Evolutionary conservation across 2,888 invertebrate species (phyloP).

Genomic region (Acholoe squamosa): DNA sequence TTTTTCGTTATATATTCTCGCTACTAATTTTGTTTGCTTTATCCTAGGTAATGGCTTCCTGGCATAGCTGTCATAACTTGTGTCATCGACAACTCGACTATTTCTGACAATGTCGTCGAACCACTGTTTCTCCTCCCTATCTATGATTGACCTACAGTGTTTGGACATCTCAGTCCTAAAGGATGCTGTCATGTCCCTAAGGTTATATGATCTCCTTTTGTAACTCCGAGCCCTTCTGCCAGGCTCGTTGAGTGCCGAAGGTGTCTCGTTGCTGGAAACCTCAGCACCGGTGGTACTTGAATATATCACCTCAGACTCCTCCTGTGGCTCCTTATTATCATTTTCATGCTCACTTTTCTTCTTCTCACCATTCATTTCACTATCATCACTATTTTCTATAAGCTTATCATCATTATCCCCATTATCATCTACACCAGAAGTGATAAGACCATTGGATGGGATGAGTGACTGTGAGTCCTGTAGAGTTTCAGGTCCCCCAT

Average conservation of each 20-base stretch:
- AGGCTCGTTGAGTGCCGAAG: neutral
- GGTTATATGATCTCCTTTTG: neutral
- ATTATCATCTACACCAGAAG: too few relatives aligned
- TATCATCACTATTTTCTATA: neutral
- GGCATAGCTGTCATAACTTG: constrained; percentile 42
- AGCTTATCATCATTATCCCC: too few relatives aligned
- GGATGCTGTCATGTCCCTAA: neutral
- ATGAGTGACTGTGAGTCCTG: too few relatives aligned
- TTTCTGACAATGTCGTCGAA: constrained; percentile 24
- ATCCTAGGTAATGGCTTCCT: constrained; percentile 10
- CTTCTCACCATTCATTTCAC: neutral
- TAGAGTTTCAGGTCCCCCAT: too few relatives aligned
- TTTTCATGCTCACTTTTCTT: neutral
- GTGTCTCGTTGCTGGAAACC: neutral
- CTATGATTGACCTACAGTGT: neutral
- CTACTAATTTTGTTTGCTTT: neutral
- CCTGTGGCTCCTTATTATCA: neutral
- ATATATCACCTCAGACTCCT: neutral
- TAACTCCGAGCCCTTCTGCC: neutral
- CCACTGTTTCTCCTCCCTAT: constrained; percentile 42
- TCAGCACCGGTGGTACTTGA: too few relatives aligned
- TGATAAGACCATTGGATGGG: too few relatives aligned
- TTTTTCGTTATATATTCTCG: neutral
- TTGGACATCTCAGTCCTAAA: constrained; percentile 32
- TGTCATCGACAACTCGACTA: constrained; percentile 8